Evolutionary conservation across 64 coral and sea anemone species (phyloP), one percentile per base, ranked within the genome.

Genomic region (Acropora tenuis): DNA sequence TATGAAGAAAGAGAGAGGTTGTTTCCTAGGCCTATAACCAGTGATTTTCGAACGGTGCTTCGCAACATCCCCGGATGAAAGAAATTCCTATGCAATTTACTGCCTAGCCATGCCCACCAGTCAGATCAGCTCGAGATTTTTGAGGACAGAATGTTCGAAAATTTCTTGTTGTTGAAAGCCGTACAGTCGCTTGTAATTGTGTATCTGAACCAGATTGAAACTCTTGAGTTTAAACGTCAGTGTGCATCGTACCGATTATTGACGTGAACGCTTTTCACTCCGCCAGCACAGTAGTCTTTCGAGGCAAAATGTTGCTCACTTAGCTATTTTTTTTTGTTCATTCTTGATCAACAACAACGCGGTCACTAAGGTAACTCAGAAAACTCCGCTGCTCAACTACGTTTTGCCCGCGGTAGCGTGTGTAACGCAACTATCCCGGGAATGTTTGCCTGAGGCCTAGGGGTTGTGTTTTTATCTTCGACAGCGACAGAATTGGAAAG

Each of bases 281-380:
- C 49, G 18, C 17, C 17, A 48, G n/a, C 49, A 8, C 15, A 67
- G 11, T 45, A 45, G 47, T 43, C 45, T 47, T 71, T 69, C 41
- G 1, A 45, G 6, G 30, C 30, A 30, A 48, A 85, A 48, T 43
- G 80, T 67, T 84, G 43, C 47, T 85, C 45, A 47, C 82, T 71
- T 85, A 6, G 43, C 48, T 15, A 49, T 84, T 84, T 30, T 30
- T 30, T 83, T 69, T 69, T 58, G 41, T 41, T 71, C 82, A 71
- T 85, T 72, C 82, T 63, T 48, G 42, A 19, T 16, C 47, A 85
- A 5, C 82, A 85, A 85, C 82, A 85, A 85, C 63, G 82, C 44
- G 45, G 82, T 71, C 71, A 71, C 82, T 42, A 71, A 71, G 82
- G 82, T 47, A 4, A 85, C 82, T 7, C 0, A 3, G 11, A 17